phyloP scores from a whole-genome alignment of 2,888 invertebrate genomes.

The Caenorhabditis sp. region DNA sequence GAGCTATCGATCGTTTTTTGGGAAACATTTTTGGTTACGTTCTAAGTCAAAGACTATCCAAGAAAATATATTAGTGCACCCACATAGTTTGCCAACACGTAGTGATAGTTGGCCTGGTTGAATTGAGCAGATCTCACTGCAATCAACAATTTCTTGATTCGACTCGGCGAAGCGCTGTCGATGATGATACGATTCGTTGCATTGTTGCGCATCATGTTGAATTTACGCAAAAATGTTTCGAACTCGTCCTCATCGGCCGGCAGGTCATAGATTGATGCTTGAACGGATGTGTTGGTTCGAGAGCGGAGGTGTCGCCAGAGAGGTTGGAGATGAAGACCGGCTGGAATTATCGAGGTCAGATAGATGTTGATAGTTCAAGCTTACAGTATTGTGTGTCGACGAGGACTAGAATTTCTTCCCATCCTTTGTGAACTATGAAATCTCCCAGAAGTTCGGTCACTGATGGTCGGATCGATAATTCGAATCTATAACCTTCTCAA shows the following conservation, averaged over 20 bases:
- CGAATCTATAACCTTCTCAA: conserved; percentile 57
- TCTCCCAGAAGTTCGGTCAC: conserved; percentile 94
- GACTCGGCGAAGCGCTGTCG: conserved; percentile 46
- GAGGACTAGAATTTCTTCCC: conserved; percentile 87
- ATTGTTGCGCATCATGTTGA: conserved; percentile 59
- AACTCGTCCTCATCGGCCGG: conserved; percentile 61
- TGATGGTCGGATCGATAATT: conserved; percentile 84
- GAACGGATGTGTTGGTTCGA: conserved; percentile 62
- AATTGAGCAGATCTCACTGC: conserved; percentile 69
- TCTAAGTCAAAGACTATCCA: no score
- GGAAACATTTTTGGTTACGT: no score
- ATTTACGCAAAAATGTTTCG: conserved; percentile 57
- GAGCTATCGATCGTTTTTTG: no score
- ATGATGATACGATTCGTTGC: conserved; percentile 50
- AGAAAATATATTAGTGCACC: no score
- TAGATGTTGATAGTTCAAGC: conserved; percentile 1
- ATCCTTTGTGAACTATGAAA: conserved; percentile 88
- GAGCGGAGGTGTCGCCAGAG: conserved; percentile 61
- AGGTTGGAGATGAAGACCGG: conserved; percentile 61
- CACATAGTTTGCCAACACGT: conserved; percentile 66
- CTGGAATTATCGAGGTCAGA: conserved; percentile 35
- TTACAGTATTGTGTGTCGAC: conserved; percentile 90
- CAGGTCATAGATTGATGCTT: conserved; percentile 61
- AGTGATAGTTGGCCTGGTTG: conserved; percentile 69
- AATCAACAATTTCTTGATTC: conserved; percentile 63